A percentile compares a stretch with the other conserved stretches of the same genome.
These are phyloP conservation scores for Drosophila pseudoobscura DNA, from an alignment of 1,140 invertebrate genomes.

Conservation along the genomic window DNA sequence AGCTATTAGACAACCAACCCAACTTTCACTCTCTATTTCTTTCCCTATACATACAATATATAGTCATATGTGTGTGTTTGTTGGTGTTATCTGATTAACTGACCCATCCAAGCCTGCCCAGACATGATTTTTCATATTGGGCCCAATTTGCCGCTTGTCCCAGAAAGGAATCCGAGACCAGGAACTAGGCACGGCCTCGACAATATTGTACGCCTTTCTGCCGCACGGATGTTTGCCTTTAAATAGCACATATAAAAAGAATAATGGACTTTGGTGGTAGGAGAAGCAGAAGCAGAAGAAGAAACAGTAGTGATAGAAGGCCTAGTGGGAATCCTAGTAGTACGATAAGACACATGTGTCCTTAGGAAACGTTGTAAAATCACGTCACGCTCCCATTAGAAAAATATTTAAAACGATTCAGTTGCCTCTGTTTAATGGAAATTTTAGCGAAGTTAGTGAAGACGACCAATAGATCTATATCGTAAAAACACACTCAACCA, in stretches of 20 bases:
- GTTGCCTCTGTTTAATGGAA: background rate
- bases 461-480: too few relatives aligned
- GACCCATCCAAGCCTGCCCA: constrained; percentile 60
- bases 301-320: too few relatives aligned
- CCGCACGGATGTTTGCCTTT: constrained; percentile 68
- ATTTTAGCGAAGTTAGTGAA: too few relatives aligned
- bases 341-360: too few relatives aligned
- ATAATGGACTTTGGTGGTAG: constrained; percentile 2
- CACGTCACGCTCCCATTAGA: constrained; percentile 68
- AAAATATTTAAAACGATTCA: constrained; percentile 17
- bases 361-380: constrained; percentile 30
- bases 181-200: constrained; percentile 65
- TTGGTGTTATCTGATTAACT: constrained; percentile 72
- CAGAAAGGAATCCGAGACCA: constrained; percentile 32
- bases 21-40: background rate
- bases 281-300: background rate
- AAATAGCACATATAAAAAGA: constrained; percentile 44
- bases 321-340: too few relatives aligned
- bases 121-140: constrained; percentile 71
- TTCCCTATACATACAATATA: background rate
- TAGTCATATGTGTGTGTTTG: constrained; percentile 16
- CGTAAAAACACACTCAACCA: too few relatives aligned
- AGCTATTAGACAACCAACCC: constrained; percentile 58
- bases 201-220: constrained; percentile 19
- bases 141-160: constrained; percentile 51